Evolutionary conservation across 2,888 invertebrate species (phyloP).

Genomic region (Drosophila affinis): DNA sequence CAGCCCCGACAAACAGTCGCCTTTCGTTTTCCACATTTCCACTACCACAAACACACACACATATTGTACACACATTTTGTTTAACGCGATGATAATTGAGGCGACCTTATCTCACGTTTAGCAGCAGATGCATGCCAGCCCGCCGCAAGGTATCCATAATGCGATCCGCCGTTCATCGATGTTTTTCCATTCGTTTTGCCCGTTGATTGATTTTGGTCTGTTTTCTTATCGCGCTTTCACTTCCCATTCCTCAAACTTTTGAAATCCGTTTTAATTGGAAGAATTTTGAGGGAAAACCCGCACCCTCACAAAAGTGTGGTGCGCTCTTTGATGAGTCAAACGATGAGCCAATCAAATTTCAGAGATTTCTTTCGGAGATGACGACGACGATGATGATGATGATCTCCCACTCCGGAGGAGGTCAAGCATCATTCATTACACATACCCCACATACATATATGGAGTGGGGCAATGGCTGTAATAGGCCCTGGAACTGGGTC

Average conservation of each 20-base stretch:
- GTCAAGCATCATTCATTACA: neutral
- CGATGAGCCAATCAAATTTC: neutral
- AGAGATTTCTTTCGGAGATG: neutral
- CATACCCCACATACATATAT: neutral
- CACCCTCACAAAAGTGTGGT: neutral
- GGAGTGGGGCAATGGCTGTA: neutral
- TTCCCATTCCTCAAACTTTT: neutral
- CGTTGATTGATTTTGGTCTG: conserved; percentile 13
- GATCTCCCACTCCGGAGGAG: neutral
- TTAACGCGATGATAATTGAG: conserved; percentile 73
- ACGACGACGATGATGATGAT: neutral
- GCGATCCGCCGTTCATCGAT: conserved; percentile 2
- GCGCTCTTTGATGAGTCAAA: neutral
- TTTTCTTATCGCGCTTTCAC: conserved; percentile 8
- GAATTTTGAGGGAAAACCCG: neutral
- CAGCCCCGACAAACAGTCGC: neutral
- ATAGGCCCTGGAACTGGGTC: neutral
- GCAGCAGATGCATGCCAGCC: conserved; percentile 17
- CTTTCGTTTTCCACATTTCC: conserved; percentile 21
- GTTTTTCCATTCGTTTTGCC: neutral
- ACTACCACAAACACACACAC: conserved; percentile 17
- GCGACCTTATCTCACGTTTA: conserved; percentile 66
- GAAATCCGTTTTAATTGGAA: conserved; percentile 5
- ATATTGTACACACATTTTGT: conserved; percentile 25
- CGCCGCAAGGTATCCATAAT: conserved; percentile 4